Conservation (phyloP, 2,797 vertebrate genomes). For the Leptatherina wallacei region DNA sequence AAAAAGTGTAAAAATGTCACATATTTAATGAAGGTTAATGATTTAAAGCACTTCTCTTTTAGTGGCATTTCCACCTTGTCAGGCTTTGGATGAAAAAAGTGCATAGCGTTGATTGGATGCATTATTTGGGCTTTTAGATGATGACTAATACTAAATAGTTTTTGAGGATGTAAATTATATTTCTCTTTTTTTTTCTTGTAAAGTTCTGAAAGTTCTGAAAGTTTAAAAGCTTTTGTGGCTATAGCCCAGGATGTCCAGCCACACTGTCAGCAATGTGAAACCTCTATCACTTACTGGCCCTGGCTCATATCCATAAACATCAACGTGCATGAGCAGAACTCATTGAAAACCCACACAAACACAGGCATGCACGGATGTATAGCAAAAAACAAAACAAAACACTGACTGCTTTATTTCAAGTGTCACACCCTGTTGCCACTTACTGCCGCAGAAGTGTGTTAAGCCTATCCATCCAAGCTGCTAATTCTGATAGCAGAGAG, state of each 20-base stretch:
- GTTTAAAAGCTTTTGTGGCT: constrained; percentile 79
- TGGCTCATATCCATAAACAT: constrained; percentile 58
- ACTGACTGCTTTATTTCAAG: constrained; percentile 8
- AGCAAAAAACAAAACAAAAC: neutral
- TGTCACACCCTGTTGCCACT: constrained; percentile 3
- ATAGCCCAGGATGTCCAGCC: constrained; percentile 60
- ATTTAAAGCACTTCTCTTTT: constrained; percentile 18
- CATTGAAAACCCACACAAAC: neutral
- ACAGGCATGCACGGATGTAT: neutral
- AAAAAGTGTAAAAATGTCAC: constrained; percentile 39
- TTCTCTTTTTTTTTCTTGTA: constrained; percentile 33
- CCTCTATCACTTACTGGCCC: constrained; percentile 65
- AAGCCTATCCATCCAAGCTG: constrained; percentile 49
- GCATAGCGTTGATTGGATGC: constrained; percentile 48
- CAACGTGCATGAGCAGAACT: constrained; percentile 19
- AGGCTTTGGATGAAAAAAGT: constrained; percentile 31
- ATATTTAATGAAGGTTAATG: constrained; percentile 35
- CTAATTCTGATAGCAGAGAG: constrained; percentile 70
- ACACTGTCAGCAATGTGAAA: constrained; percentile 65
- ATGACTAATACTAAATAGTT: constrained; percentile 63
- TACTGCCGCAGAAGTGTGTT: constrained; percentile 47
- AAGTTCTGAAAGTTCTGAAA: constrained; percentile 47
- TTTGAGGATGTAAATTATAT: constrained; percentile 60
- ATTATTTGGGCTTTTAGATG: constrained; percentile 60
- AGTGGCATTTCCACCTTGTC: constrained; percentile 31